Base-by-base conservation (phyloP, 23 tunicate genomes). In the Clavelina lepadiformis region DNA sequence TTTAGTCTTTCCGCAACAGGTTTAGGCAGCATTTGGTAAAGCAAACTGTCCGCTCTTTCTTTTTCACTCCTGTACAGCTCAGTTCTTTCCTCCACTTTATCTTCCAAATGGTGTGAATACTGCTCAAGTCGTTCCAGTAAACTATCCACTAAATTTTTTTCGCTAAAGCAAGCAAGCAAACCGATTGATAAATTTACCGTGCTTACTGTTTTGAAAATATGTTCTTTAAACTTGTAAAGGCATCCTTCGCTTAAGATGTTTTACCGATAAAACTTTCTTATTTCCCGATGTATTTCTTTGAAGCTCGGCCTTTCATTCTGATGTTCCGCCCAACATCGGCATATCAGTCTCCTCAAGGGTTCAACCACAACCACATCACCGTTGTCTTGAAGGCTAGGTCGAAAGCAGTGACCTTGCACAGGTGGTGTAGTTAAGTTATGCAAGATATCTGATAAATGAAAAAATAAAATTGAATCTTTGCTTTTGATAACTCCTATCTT, bases 21-120 rank as follows among this genome's bases (percentile, higher is more conserved):
- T 75, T 65, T 75, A 1, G 97, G 97, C 30, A 89, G 58, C 97
- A 89, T 89, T 45, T 79, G 89, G 55, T 89, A 89, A 22, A 89
- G 77, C 65, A 89, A 36, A 0, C 67, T 51, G 67, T 89, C 89
- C 0, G 97, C 97, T 53, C 89, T 69, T 24, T 81, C 91, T 55
- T 89, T 89, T 56, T 89, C 89, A 2, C 80, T 76, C 46, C 70
- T 75, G 59, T 51, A 75, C 37, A 66, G 75, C 2, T 46, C 79
- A 5, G 97, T 89, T 46, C 89, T 69, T 56, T 89, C 97, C 47
- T 81, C 82, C 1, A 89, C 97, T 65, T 74, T 81, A 3, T 75
- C 89, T 58, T 89, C 97, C 33, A 89, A 63, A 67, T 89, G 79
- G 22, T 28, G 59, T 3, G 84, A 71, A 63, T 89, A 73, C 34